Conservation (phyloP, 2,888 invertebrate species). For the Eilema sororculum region DNA sequence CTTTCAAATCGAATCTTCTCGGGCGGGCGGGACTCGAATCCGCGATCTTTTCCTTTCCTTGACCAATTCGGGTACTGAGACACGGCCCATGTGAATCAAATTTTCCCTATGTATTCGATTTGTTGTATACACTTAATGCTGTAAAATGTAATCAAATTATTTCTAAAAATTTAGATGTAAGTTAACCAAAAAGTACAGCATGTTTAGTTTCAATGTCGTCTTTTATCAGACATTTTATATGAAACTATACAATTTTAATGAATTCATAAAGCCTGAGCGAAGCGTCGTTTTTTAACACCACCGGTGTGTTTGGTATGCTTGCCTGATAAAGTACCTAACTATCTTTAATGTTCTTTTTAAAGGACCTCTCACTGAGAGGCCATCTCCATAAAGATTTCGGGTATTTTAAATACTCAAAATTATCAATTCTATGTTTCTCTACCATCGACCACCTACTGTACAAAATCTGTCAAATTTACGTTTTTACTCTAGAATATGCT, state of each 20-base stretch:
- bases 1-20: too few relatives aligned
- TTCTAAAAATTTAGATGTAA: too few relatives aligned
- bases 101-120: too few relatives aligned
- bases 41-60: too few relatives aligned
- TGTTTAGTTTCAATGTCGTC: too few relatives aligned
- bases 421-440: not conserved
- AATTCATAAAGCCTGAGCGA: not conserved
- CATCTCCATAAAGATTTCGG: not conserved
- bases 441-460: not conserved
- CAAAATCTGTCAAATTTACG: not conserved
- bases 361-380: not conserved
- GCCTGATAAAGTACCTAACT: not conserved
- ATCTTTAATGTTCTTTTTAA: not conserved
- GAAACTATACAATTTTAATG: not conserved
- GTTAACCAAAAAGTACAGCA: too few relatives aligned
- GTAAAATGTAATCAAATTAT: too few relatives aligned
- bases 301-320: not conserved
- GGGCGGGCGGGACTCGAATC: too few relatives aligned
- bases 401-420: not conserved
- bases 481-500: not conserved
- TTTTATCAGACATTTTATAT: not conserved
- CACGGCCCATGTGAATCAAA: too few relatives aligned
- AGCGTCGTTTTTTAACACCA: not conserved
- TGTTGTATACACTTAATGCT: too few relatives aligned
- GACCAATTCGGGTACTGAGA: too few relatives aligned